Percentiles rank a stretch among this genome's conserved stretches.
phyloP scores from a whole-genome alignment of 2,797 vertebrate genomes.

The Epinephelus awoara region DNA sequence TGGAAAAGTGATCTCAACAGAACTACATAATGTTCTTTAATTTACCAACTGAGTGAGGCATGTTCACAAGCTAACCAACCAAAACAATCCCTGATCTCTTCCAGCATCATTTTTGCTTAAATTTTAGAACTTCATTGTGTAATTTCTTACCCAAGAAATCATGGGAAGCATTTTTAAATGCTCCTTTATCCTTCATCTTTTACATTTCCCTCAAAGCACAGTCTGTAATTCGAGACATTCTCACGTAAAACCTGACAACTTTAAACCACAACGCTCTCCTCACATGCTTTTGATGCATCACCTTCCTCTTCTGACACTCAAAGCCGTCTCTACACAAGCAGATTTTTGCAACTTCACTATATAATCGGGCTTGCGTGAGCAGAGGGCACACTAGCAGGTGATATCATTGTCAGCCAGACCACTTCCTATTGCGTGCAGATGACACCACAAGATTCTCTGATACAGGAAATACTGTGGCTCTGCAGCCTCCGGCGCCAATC shows the following conservation, averaged over 20 bases:
- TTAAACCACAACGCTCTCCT: neutral
- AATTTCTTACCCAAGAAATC: no score
- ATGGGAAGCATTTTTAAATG: neutral
- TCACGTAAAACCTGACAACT: neutral
- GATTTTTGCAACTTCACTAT: constrained; percentile 12
- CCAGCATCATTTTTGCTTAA: neutral
- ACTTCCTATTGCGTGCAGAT: constrained; percentile 74
- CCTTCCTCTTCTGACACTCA: neutral
- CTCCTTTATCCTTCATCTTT: no score
- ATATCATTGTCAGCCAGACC: constrained; percentile 18
- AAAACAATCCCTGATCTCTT: neutral
- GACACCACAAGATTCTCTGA: constrained; percentile 32
- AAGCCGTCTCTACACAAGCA: neutral
- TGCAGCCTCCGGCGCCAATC: constrained; percentile 17
- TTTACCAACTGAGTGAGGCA: neutral
- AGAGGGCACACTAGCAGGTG: neutral
- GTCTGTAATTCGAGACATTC: neutral
- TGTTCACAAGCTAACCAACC: neutral
- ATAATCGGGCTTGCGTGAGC: neutral
- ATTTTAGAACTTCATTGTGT: neutral
- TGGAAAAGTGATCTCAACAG: neutral
- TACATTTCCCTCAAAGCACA: no score
- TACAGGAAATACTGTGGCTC: constrained; percentile 62
- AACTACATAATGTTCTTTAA: neutral
- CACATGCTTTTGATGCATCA: neutral